Conservation (phyloP, 2,888 invertebrate genomes). For the Germaria angustata region DNA sequence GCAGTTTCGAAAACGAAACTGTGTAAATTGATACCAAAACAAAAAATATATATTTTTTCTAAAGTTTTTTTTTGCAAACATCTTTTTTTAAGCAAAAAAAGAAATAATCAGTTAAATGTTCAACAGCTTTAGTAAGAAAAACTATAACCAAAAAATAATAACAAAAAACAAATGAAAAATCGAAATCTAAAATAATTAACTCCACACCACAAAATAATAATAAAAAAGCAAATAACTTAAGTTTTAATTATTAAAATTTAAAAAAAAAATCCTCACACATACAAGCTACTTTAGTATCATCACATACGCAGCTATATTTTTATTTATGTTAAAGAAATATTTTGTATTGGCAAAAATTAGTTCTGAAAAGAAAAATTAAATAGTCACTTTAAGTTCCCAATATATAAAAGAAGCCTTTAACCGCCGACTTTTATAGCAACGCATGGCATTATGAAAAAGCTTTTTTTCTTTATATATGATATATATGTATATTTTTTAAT, state of each 20-base stretch:
- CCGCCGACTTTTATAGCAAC: slow-evolving; percentile 56
- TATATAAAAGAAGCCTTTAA: slow-evolving; percentile 36
- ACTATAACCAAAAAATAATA: slow-evolving; percentile 56
- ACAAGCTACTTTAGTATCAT: slow-evolving; percentile 43
- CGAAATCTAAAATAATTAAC: slow-evolving; percentile 34
- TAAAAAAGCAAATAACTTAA: slow-evolving; percentile 3
- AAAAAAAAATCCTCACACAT: slow-evolving; percentile 9
- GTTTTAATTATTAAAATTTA: slow-evolving; percentile 31
- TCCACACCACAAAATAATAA: slow-evolving; percentile 45
- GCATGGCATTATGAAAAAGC: slow-evolving; percentile 61
- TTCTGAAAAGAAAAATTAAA: background rate
- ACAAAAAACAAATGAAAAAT: slow-evolving; percentile 11
- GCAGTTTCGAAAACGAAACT: slow-evolving; percentile 59
- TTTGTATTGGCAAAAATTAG: background rate
- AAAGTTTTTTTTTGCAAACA: slow-evolving; percentile 52
- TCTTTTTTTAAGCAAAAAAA: slow-evolving; percentile 26
- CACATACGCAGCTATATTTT: slow-evolving; percentile 55
- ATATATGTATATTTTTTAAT: slow-evolving; percentile 26
- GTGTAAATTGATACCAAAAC: slow-evolving; percentile 64
- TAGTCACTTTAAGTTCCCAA: slow-evolving; percentile 19
- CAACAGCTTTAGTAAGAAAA: slow-evolving; percentile 62
- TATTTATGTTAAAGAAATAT: slow-evolving; percentile 28
- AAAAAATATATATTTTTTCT: slow-evolving; percentile 57
- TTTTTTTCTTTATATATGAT: slow-evolving; percentile 4
- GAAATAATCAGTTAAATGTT: slow-evolving; percentile 41